Percentiles rank a stretch among this genome's conserved stretches.
Conservation (phyloP, 2,797 vertebrate species). For the Synaphobranchus kaupii region DNA sequence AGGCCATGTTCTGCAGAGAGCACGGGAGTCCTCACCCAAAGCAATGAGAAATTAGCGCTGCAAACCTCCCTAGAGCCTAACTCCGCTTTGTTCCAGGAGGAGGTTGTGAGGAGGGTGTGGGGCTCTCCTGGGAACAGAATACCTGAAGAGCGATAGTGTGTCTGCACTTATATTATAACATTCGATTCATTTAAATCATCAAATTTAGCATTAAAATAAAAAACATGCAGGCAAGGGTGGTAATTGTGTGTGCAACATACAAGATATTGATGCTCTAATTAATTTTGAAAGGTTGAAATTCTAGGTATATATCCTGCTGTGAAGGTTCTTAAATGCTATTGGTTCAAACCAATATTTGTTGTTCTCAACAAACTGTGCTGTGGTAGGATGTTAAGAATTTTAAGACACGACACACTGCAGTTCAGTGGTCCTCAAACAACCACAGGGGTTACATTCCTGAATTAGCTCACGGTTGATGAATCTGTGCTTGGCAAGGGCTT, state of each 20-base stretch:
- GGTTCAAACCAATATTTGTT: neutral
- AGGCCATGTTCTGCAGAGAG: slow-evolving; percentile 39
- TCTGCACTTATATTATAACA: slow-evolving; percentile 30
- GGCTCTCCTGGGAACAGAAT: slow-evolving; percentile 41
- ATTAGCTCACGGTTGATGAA: slow-evolving; percentile 1
- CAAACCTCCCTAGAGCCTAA: slow-evolving; percentile 32
- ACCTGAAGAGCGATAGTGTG: slow-evolving; percentile 33
- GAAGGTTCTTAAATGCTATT: neutral
- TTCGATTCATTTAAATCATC: neutral
- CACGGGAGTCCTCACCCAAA: slow-evolving; percentile 57
- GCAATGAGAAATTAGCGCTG: slow-evolving; percentile 59
- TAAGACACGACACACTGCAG: neutral
- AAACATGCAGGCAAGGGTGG: neutral
- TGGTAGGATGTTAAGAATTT: neutral
- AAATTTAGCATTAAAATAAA: neutral
- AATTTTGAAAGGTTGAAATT: neutral
- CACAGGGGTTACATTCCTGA: neutral
- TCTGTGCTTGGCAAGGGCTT: neutral
- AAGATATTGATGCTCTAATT: neutral
- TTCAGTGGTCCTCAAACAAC: neutral
- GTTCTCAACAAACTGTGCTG: neutral
- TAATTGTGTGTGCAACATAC: neutral
- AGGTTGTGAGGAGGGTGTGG: slow-evolving; percentile 27
- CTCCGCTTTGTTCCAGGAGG: slow-evolving; percentile 51
- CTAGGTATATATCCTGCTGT: neutral